Percentiles rank a stretch among this genome's conserved stretches.
Evolutionary conservation across 2,888 invertebrate species (phyloP).

Genomic region (Sinhomidia bicolor): DNA sequence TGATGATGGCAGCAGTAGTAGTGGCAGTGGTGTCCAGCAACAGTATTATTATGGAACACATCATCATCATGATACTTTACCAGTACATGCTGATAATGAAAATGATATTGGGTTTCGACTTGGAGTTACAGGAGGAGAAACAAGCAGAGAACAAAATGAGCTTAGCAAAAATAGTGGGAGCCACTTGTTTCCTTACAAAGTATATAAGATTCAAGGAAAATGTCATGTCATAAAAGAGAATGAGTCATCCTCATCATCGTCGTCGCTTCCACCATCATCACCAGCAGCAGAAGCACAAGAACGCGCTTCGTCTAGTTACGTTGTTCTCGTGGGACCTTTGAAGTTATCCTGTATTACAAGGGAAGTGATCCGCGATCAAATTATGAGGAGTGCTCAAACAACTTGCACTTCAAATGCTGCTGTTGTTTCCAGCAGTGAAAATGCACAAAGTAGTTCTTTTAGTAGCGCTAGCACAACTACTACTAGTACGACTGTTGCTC

Average conservation of each 20-base stretch:
- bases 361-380: constrained; percentile 72
- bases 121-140: not conserved
- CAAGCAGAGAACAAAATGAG: constrained; percentile 7
- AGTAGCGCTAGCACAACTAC: not conserved
- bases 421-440: not conserved
- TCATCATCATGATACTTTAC: constrained; percentile 16
- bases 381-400: constrained; percentile 52
- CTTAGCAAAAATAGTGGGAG: not conserved
- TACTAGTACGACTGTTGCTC: constrained; percentile 39
- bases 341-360: constrained; percentile 65
- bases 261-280: not conserved
- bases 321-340: constrained; percentile 69
- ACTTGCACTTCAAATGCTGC: not conserved
- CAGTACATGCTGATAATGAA: constrained; percentile 35
- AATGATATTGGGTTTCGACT: constrained; percentile 16
- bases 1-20: not conserved
- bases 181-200: constrained; percentile 54
- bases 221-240: constrained; percentile 69
- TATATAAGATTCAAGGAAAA: constrained; percentile 62
- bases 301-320: constrained; percentile 54
- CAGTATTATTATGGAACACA: constrained; percentile 27
- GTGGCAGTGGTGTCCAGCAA: constrained; percentile 10
- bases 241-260: constrained; percentile 58
- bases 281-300: not conserved
- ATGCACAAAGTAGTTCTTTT: not conserved